Conservation (phyloP, 2,113 vertebrate genomes). For the Helogale parvula region DNA sequence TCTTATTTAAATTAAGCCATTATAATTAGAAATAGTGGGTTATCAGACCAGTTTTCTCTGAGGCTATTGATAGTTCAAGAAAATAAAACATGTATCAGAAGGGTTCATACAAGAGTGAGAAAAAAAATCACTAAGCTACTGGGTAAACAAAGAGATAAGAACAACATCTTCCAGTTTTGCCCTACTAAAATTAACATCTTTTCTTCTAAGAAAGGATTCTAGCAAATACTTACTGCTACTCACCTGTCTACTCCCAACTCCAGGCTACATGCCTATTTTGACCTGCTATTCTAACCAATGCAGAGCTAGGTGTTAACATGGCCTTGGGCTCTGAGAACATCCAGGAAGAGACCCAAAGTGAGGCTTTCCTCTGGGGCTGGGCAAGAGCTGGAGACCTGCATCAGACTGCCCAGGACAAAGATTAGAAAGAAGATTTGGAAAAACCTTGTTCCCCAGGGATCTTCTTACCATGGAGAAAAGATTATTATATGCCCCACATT, state of each 20-base stretch:
- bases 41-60: background rate
- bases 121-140: background rate
- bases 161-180: background rate
- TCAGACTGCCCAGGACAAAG: background rate
- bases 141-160: background rate
- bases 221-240: background rate
- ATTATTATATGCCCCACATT: background rate
- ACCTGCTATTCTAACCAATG: background rate
- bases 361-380: background rate
- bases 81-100: conserved; percentile 17
- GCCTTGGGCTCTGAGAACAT: background rate
- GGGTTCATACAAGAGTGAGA: background rate
- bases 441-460: background rate
- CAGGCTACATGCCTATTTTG: background rate
- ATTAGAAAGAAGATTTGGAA: background rate
- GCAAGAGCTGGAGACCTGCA: background rate
- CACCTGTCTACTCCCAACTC: background rate
- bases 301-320: background rate
- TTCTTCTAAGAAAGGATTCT: background rate
- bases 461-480: background rate
- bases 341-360: background rate
- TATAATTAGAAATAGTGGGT: background rate
- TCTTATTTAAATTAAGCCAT: background rate
- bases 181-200: background rate
- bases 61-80: background rate